A percentile compares a stretch with the other conserved stretches of the same genome.
These are phyloP conservation scores for Aphidius ervi DNA, from an alignment of 1,140 invertebrate genomes.

Conservation along the genomic window DNA sequence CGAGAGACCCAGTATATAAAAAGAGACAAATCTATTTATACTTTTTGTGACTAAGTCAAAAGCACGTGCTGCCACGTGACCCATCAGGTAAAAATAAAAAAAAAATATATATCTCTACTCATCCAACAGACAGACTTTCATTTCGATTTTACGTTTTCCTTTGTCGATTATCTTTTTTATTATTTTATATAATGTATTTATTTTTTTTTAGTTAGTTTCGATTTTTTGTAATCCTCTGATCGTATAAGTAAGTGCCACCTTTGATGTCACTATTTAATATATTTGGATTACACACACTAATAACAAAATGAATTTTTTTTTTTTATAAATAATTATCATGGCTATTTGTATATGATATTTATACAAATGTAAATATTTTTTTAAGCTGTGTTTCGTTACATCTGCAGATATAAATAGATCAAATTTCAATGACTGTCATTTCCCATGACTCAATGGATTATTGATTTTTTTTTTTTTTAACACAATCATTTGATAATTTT, in stretches of 20 bases:
- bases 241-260: not conserved
- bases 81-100: slow-evolving; percentile 24
- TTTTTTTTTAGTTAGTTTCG: not conserved
- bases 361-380: too few species aligned
- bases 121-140: slow-evolving; percentile 12
- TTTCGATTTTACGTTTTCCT: slow-evolving; percentile 16
- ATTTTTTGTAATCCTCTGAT: slow-evolving; percentile 15
- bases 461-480: too few species aligned
- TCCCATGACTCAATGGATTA: too few species aligned
- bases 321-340: too few species aligned
- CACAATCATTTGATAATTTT: too few species aligned
- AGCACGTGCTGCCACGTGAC: slow-evolving; percentile 29
- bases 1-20: not conserved
- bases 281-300: too few species aligned
- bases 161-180: slow-evolving; percentile 5
- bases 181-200: slow-evolving; percentile 2
- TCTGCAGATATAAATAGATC: too few species aligned
- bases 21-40: not conserved
- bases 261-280: slow-evolving; percentile 12
- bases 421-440: too few species aligned
- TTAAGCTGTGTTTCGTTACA: too few species aligned
- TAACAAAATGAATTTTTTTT: too few species aligned
- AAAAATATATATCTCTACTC: slow-evolving; percentile 6
- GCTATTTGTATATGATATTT: too few species aligned
- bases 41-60: not conserved